These are phyloP conservation scores for Limonius californicus DNA, from an alignment of 1,140 invertebrate species.

Conservation along the genomic window DNA sequence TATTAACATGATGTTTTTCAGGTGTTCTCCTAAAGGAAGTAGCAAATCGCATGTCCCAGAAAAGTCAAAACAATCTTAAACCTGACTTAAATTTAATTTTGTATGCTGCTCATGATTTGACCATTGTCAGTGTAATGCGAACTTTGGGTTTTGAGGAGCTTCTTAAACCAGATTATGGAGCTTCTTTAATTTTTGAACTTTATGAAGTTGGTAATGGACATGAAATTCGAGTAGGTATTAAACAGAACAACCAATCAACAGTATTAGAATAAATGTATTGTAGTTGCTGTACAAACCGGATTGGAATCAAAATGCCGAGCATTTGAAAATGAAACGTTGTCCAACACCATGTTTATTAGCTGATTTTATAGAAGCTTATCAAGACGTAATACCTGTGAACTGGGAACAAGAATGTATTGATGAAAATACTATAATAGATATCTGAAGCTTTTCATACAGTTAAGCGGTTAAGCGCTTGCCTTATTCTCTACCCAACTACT, in stretches of 20 bases:
- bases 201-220: conserved; percentile 52
- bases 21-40: conserved; percentile 49
- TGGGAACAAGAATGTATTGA: conserved; percentile 52
- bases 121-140: conserved; percentile 65
- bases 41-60: conserved; percentile 38
- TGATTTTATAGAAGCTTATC: conserved; percentile 46
- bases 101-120: conserved; percentile 72
- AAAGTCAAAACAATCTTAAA: conserved; percentile 30
- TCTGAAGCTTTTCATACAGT: too few relatives aligned
- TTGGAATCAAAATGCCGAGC: not conserved
- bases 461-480: too few relatives aligned
- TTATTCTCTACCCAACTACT: too few relatives aligned
- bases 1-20: conserved; percentile 45
- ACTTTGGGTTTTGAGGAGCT: conserved; percentile 61
- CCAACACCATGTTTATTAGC: conserved; percentile 48
- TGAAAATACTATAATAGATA: too few relatives aligned
- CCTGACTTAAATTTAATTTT: conserved; percentile 53
- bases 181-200: conserved; percentile 64
- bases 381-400: conserved; percentile 50
- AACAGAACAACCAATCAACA: too few relatives aligned
- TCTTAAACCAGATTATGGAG: conserved; percentile 66
- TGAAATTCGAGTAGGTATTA: conserved; percentile 49
- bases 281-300: conserved; percentile 57
- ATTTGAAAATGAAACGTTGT: conserved; percentile 37
- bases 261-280: conserved; percentile 52